Percentiles rank a stretch among this genome's conserved stretches.
Conservation (phyloP, 2,888 invertebrate genomes). For the Saturnia japonica region DNA sequence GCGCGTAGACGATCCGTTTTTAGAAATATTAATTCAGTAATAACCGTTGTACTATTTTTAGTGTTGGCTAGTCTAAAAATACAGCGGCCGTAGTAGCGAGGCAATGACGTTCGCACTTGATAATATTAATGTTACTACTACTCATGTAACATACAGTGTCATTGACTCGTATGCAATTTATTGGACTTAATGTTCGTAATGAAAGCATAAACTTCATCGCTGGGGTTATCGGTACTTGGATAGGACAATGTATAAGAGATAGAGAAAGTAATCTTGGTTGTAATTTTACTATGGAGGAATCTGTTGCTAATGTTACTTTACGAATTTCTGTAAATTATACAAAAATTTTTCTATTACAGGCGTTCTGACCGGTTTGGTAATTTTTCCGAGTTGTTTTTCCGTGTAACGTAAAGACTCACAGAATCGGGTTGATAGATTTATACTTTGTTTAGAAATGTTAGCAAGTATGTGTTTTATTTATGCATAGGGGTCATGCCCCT, state of each 20-base stretch:
- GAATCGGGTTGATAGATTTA: too few relatives aligned
- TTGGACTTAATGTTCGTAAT: constrained; percentile 57
- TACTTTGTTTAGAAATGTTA: too few relatives aligned
- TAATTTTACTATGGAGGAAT: neutral
- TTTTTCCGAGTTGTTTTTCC: too few relatives aligned
- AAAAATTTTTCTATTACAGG: too few relatives aligned
- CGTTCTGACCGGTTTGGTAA: too few relatives aligned
- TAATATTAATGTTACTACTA: constrained; percentile 72
- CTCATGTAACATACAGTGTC: constrained; percentile 69
- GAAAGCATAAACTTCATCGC: constrained; percentile 39
- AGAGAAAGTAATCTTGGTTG: neutral
- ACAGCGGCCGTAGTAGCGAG: constrained; percentile 58
- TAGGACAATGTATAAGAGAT: constrained; percentile 39
- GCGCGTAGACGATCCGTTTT: constrained; percentile 78
- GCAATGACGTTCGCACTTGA: constrained; percentile 74
- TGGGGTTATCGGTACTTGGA: constrained; percentile 53
- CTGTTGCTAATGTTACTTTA: neutral
- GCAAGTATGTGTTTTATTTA: too few relatives aligned
- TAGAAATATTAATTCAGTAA: constrained; percentile 83
- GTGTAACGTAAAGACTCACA: too few relatives aligned
- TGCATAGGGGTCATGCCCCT: too few relatives aligned
- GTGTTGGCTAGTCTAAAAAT: constrained; percentile 80
- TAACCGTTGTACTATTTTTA: constrained; percentile 80
- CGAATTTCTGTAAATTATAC: neutral
- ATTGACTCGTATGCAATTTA: constrained; percentile 73